Evolutionary conservation across 1,140 invertebrate species (phyloP), one percentile per base, ranked within the genome.

Genomic region (Periplaneta americana): DNA sequence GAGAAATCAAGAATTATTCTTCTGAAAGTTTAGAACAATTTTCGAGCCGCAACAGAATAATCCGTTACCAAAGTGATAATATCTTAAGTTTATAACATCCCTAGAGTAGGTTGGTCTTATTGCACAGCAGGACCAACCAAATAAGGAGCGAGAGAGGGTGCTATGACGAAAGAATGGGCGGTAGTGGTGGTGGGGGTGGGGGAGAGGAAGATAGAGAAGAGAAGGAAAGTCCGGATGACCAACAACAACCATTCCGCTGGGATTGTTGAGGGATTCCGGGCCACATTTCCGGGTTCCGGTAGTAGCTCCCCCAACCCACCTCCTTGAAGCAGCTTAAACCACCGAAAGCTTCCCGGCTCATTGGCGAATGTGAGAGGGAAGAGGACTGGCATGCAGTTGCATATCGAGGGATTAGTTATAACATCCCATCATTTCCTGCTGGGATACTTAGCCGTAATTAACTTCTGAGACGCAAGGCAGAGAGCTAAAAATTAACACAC

Each of bases 271-370:
- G 80, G 80, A 77, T 77, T 81, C 80, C 80, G 80, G 80, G 34
- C 36, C 80, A 78, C 80, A 81, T 81, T 81, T 81, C 80, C 80
- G 57, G 74, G 80, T 48, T 81, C 80, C 80, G 80, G 80, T 48
- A 66, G 80, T 75, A 18, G 22, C 37, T 76, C 75, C 36, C 81
- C 31, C 48, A 13, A 66, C 9, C 79, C 79, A 74, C 79, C 66
- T 48, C 37, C 39, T 66, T 66, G 22, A 66, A 66, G 48, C 48
- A 66, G 48, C 48, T 66, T 66, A 66, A 66, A 66, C 48, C 48
- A 66, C 48, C 28, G 48, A 66, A 48, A 80, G 79, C 79, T 80
- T 80, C 48, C 48, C 79, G 79, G 79, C 33, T 80, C 79, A 80
- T 80, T 80, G 76, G 76, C 22, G 34, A 35, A 35, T 18, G 33